Base-by-base conservation (phyloP, 2,797 vertebrate species). In the Oryzias sinensis region DNA sequence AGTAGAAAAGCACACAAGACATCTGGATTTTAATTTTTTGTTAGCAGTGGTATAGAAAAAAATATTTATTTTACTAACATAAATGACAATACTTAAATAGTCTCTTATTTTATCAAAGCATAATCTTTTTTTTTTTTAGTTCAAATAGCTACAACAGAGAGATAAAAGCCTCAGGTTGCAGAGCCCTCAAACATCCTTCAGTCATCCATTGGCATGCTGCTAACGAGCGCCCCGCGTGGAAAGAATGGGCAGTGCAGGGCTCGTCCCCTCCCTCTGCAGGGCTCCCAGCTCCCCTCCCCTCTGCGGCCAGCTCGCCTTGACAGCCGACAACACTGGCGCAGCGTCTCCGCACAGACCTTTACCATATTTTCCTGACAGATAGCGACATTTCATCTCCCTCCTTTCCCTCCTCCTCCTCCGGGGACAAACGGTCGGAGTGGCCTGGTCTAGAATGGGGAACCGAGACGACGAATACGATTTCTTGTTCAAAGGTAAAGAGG, bases 401-500 rank as follows among this genome's bases (percentile, higher is more conserved):
- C 53, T 61, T 70, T 77, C 40, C 57, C 71, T 56, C 79, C 78
- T 71, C 73, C 54, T 83, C 72, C 70, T 69, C 81, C 74, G 85
- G 76, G 80, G 59, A 79, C 68, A 56, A 78, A 74, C 77, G 72
- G 33, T 82, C 58, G 87, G 81, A 85, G 80, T 71, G 86, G 82
- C 82, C 82, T 87, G 89, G 87, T 89, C 81, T 70, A 91, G 87
- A 89, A 93, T 93, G 92, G 92, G 90, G 86, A 93, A 92, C 90
- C 89, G 92, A 90, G 91, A 93, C 87, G 92, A 93, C 89, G 91
- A 93, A 79, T 93, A 93, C 89, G 91, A 93, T 90, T 93, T 92
- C 87, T 92, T 93, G 87, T 93, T 93, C 88, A 93, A 93, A 93
- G 92, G 92, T 92, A 91, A 90, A 83, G 53, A 68, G 65, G 25